Percentiles rank a stretch among this genome's conserved stretches.
Evolutionary conservation across 2,888 invertebrate species (phyloP).

Genomic region (Schrankia costaestrigalis): DNA sequence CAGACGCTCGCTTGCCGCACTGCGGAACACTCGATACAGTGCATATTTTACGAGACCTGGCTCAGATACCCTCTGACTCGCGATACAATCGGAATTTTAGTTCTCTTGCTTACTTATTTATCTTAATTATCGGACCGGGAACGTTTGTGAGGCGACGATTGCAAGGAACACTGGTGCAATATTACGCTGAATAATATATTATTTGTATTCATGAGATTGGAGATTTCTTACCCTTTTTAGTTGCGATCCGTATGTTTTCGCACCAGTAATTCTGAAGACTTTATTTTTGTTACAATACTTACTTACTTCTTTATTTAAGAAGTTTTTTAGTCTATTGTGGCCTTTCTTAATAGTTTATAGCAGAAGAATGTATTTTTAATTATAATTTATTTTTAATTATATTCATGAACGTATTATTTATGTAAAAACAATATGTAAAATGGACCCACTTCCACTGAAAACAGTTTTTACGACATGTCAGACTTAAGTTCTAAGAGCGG

Average conservation of each 20-base stretch:
- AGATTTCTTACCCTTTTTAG: slow-evolving; percentile 10
- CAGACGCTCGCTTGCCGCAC: slow-evolving; percentile 57
- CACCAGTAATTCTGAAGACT: not conserved
- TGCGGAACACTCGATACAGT: slow-evolving; percentile 65
- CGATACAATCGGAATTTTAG: slow-evolving; percentile 34
- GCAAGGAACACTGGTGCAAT: slow-evolving; percentile 21
- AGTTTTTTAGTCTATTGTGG: too few species aligned
- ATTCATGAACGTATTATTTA: too few species aligned
- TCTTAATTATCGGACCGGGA: slow-evolving; percentile 30
- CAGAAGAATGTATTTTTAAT: too few species aligned
- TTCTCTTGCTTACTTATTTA: slow-evolving; percentile 30
- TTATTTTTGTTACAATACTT: too few species aligned
- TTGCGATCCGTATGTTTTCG: not conserved
- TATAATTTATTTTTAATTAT: too few species aligned
- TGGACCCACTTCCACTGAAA: too few species aligned
- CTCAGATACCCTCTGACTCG: slow-evolving; percentile 41
- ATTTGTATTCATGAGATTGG: slow-evolving; percentile 20
- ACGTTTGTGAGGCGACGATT: slow-evolving; percentile 31
- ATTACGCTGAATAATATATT: slow-evolving; percentile 22
- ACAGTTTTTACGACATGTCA: too few species aligned
- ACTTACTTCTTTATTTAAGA: too few species aligned
- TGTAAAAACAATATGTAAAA: too few species aligned
- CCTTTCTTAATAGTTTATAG: too few species aligned
- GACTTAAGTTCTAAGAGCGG: too few species aligned
- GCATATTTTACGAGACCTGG: slow-evolving; percentile 71